phyloP scores from a whole-genome alignment of 2,113 vertebrate species.

The Spea multiplicata region DNA sequence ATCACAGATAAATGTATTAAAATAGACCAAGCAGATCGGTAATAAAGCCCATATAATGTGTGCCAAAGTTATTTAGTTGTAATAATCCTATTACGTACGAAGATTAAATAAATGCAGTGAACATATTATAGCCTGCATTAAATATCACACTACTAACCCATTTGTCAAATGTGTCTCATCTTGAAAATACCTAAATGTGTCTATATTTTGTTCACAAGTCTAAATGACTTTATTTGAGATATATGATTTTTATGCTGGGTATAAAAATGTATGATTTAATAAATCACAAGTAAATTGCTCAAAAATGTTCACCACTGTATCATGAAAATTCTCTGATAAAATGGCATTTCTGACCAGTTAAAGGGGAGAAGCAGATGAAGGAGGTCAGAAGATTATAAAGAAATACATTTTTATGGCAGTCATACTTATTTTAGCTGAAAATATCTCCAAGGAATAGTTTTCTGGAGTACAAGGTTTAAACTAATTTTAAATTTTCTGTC shows the following conservation, averaged over 20 bases:
- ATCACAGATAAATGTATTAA: too few species aligned
- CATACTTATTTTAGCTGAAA: conserved; percentile 40
- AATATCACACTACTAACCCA: conserved; percentile 9
- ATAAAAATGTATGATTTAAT: conserved; percentile 30
- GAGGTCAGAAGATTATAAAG: conserved; percentile 29
- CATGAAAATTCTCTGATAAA: conserved; percentile 22
- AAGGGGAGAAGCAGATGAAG: conserved; percentile 17
- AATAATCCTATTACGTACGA: too few species aligned
- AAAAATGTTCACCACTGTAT: conserved; percentile 29
- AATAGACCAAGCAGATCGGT: too few species aligned
- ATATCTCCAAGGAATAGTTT: conserved; percentile 35
- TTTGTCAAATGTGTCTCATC: conserved; percentile 9
- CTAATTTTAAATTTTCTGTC: conserved; percentile 37
- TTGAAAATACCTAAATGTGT: not conserved
- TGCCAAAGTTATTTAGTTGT: too few species aligned
- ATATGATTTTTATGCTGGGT: conserved; percentile 25
- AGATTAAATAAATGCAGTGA: too few species aligned
- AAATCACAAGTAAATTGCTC: conserved; percentile 41
- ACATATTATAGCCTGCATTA: not conserved
- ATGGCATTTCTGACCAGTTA: conserved; percentile 41
- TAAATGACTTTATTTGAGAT: conserved; percentile 20
- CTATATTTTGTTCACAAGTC: conserved; percentile 16
- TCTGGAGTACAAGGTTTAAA: conserved; percentile 34
- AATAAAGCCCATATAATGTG: too few species aligned
- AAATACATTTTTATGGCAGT: conserved; percentile 41